Base-by-base conservation (phyloP, 1,140 invertebrate genomes). In the Hypothenemus hampei region DNA sequence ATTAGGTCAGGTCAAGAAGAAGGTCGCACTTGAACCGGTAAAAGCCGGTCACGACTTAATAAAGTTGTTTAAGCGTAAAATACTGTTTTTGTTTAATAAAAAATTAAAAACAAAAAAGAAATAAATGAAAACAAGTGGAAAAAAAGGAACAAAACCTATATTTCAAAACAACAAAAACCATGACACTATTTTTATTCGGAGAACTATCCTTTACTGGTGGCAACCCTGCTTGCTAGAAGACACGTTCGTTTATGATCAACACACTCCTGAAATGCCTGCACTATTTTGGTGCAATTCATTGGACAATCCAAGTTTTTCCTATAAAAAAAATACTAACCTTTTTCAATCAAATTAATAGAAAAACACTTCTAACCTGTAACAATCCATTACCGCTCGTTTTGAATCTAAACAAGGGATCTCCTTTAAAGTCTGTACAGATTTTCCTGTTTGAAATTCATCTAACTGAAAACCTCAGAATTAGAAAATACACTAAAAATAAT, bases 261-360 rank as follows among this genome's bases (percentile, higher is more conserved):
- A 48, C 70, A 72, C 46, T 66, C 62, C 53, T 69, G 65, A 59
- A 72, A 72, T 36, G 60, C 68, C 56, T 70, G 63, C 3, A 72
- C 70, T 48, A 69, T 62, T 51, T 69, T 67, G 3, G 67, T 57
- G 54, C 70, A 72, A 18, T 53, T 60, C 67, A 72, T 69, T 18
- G 70, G 62, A 33, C 66, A 64, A 48, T 66, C 60, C 15, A 66
- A 57, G 61, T 72, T 47, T 18, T 61, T 54, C 36, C 41, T 53
- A n/a, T n/a, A 39, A 8, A 22, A 49, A 21, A 39, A 37, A 3
- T 19, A 24, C 11, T 1, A 4, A 21, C 22, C 1, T n/a, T n/a
- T 1, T 1, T 22, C 10, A 7, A 48, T n/a, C 18, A 35, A 0
- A 4, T 13, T 36, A 48, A 11, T 35, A 3, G 21, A 20, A 43